These are phyloP conservation scores for Hirtodrosophila alboralis DNA, from an alignment of 2,888 invertebrate species.

Conservation along the genomic window DNA sequence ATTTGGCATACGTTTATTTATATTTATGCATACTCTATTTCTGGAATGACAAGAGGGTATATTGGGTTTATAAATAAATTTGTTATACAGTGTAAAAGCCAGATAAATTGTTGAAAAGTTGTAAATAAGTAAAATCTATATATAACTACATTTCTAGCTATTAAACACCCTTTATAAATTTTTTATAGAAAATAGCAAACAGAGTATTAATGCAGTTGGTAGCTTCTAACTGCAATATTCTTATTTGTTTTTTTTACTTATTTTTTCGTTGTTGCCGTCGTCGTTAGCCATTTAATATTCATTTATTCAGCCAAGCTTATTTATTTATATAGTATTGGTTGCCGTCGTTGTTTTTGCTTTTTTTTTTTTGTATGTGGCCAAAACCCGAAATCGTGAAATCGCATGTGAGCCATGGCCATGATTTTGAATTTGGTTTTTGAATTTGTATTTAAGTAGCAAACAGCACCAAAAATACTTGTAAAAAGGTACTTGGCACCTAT, in stretches of 20 bases:
- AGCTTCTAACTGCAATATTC: too few species aligned
- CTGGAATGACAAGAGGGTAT: too few species aligned
- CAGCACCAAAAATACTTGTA: constrained; percentile 25
- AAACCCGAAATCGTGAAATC: constrained; percentile 72
- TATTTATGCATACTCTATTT: constrained; percentile 18
- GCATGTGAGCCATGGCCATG: constrained; percentile 78
- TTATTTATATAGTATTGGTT: constrained; percentile 51
- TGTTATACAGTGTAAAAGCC: too few species aligned
- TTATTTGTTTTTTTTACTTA: constrained; percentile 33
- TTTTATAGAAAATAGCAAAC: too few species aligned
- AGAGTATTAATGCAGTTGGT: too few species aligned
- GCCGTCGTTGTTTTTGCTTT: constrained; percentile 36
- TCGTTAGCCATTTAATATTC: constrained; percentile 72
- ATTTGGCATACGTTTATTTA: constrained; percentile 52
- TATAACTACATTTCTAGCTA: too few species aligned
- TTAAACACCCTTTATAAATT: too few species aligned
- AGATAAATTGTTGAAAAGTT: too few species aligned
- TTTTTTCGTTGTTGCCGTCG: constrained; percentile 19
- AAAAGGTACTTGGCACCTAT: constrained; percentile 53
- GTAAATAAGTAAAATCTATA: too few species aligned
- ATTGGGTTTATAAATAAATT: too few species aligned
- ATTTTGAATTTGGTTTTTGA: constrained; percentile 70
- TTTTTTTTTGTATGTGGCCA: constrained; percentile 31
- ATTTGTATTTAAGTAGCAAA: constrained; percentile 50
- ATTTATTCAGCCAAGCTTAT: constrained; percentile 77